Conservation (phyloP, 92 coral and sea anemone species). For the Anthopleura xanthogrammica region DNA sequence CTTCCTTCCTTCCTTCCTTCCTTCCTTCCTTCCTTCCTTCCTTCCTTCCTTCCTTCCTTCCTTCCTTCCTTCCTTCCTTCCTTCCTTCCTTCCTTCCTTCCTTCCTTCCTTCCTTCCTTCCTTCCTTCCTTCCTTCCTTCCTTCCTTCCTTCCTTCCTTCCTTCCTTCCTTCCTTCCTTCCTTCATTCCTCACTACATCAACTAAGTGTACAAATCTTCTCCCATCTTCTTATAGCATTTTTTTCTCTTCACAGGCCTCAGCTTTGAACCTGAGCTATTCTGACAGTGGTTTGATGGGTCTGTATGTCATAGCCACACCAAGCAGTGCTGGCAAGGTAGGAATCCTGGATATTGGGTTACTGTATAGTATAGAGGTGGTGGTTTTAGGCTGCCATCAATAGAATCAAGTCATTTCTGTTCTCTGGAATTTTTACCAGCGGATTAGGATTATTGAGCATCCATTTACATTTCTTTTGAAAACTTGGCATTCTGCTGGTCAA, state of each 20-base stretch:
- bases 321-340: conserved; percentile 68
- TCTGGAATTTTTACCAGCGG: too few species aligned
- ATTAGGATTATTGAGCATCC: too few species aligned
- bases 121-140: not conserved
- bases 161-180: not conserved
- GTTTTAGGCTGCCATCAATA: too few species aligned
- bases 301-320: conserved; percentile 78
- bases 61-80: not conserved
- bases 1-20: conserved; percentile 11
- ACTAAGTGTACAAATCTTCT: not conserved
- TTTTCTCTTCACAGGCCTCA: conserved; percentile 60
- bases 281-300: conserved; percentile 93
- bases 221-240: not conserved
- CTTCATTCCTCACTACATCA: not conserved
- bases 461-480: too few species aligned
- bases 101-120: not conserved
- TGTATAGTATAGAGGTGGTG: too few species aligned
- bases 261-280: conserved; percentile 83
- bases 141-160: not conserved
- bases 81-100: not conserved
- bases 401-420: too few species aligned
- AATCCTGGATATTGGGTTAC: not conserved
- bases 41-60: not conserved
- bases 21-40: not conserved
- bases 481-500: too few species aligned